Evolutionary conservation across 2,113 vertebrate species (phyloP).

Genomic region (Zingel zingel): DNA sequence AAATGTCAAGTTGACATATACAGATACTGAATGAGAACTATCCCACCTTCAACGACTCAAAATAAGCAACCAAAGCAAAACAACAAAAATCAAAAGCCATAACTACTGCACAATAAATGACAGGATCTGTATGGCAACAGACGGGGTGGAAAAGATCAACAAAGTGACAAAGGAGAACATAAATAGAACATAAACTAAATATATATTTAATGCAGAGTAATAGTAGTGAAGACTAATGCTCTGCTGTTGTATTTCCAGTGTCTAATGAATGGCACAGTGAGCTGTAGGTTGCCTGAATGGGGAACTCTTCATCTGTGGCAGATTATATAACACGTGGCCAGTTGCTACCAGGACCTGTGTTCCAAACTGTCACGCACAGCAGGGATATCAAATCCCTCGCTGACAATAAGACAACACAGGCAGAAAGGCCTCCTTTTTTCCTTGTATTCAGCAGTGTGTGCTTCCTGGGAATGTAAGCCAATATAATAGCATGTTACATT

Average conservation of each 20-base stretch:
- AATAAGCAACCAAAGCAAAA: neutral
- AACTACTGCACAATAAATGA: neutral
- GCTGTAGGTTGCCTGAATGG: constrained; percentile 49
- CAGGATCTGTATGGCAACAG: neutral
- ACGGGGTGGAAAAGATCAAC: neutral
- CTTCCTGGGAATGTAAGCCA: neutral
- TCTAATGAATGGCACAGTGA: constrained; percentile 49
- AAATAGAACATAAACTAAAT: neutral
- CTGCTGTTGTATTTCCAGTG: constrained; percentile 4
- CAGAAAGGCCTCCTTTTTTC: neutral
- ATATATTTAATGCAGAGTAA: neutral
- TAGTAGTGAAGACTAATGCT: neutral
- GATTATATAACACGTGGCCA: constrained; percentile 69
- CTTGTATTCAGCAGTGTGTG: constrained; percentile 8
- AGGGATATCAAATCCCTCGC: constrained; percentile 58
- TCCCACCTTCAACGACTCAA: neutral
- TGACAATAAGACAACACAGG: constrained; percentile 25
- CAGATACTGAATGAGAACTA: neutral
- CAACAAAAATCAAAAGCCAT: neutral
- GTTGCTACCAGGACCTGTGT: constrained; percentile 59
- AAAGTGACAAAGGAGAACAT: neutral
- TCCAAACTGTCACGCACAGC: constrained; percentile 67
- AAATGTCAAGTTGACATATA: neutral
- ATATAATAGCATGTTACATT: neutral
- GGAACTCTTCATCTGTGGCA: constrained; percentile 59